Evolutionary conservation across 92 coral and sea anemone species (phyloP).

Genomic region (Galaxea fascicularis): DNA sequence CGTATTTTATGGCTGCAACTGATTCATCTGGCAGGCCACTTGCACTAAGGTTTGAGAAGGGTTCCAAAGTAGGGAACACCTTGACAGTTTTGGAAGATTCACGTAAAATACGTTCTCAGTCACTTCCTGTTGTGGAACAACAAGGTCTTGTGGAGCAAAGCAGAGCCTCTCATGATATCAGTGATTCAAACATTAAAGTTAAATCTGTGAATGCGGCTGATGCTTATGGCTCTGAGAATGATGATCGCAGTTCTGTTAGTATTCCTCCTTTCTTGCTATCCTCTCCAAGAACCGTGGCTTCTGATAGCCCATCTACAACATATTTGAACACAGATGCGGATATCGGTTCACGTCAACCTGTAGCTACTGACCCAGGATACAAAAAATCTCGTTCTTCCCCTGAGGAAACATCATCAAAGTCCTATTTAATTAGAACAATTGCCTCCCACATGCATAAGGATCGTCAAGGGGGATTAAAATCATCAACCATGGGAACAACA

Average conservation of each 20-base stretch:
- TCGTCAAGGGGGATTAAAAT: constrained; percentile 61
- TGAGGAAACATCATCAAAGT: constrained; percentile 60
- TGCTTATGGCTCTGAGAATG: constrained; percentile 34
- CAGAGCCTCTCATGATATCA: constrained; percentile 27
- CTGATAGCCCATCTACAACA: constrained; percentile 78
- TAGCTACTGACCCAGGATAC: constrained; percentile 74
- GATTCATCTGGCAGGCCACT: constrained; percentile 86
- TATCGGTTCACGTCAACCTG: constrained; percentile 85
- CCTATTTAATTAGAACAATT: constrained; percentile 61
- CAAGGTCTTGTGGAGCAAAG: constrained; percentile 56
- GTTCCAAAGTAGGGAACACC: constrained; percentile 73
- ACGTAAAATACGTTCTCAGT: constrained; percentile 71
- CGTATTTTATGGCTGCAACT: constrained; percentile 90
- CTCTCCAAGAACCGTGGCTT: constrained; percentile 76
- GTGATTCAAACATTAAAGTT: constrained; percentile 36
- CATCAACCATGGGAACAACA: constrained; percentile 83
- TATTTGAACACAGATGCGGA: constrained; percentile 81
- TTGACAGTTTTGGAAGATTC: constrained; percentile 73
- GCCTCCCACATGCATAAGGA: constrained; percentile 74
- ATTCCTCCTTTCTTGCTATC: constrained; percentile 78
- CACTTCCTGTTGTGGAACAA: constrained; percentile 74
- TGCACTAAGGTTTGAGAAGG: constrained; percentile 87
- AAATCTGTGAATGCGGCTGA: constrained; percentile 58
- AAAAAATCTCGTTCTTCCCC: constrained; percentile 42
- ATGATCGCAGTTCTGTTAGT: constrained; percentile 48